These are phyloP conservation scores for Hesperia comma DNA, from an alignment of 2,888 invertebrate species.

Conservation along the genomic window DNA sequence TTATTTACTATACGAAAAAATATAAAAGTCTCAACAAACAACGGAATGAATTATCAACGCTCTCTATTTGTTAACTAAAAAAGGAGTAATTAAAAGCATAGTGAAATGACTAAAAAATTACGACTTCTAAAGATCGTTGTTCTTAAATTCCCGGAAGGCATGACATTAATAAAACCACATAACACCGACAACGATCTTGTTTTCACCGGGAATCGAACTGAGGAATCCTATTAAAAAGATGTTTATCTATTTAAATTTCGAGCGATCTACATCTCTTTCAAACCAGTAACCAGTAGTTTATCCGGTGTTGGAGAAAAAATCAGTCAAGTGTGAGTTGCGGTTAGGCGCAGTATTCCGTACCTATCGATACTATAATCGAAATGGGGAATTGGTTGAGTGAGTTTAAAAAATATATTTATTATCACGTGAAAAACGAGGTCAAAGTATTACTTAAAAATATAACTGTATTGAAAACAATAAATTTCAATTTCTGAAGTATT, in stretches of 20 bases:
- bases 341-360: not conserved
- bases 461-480: too few species aligned
- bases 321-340: not conserved
- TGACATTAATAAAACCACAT: conserved; percentile 13
- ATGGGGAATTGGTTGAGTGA: too few species aligned
- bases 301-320: conserved; percentile 10
- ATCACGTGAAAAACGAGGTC: too few species aligned
- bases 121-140: not conserved
- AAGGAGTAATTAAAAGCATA: not conserved
- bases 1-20: too few species aligned
- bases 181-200: conserved; percentile 20
- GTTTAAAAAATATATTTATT: too few species aligned
- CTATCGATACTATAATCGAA: too few species aligned
- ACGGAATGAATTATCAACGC: too few species aligned
- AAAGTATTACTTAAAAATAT: too few species aligned
- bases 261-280: conserved; percentile 36
- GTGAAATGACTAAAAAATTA: not conserved
- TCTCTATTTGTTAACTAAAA: not conserved
- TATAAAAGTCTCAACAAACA: too few species aligned
- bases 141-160: conserved; percentile 15
- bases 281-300: conserved; percentile 27
- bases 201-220: conserved; percentile 27
- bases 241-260: conserved; percentile 40
- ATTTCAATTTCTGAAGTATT: too few species aligned
- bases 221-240: conserved; percentile 37